Base-by-base conservation (phyloP, 2,888 invertebrate species). In the Rhorus exstirpatorius region DNA sequence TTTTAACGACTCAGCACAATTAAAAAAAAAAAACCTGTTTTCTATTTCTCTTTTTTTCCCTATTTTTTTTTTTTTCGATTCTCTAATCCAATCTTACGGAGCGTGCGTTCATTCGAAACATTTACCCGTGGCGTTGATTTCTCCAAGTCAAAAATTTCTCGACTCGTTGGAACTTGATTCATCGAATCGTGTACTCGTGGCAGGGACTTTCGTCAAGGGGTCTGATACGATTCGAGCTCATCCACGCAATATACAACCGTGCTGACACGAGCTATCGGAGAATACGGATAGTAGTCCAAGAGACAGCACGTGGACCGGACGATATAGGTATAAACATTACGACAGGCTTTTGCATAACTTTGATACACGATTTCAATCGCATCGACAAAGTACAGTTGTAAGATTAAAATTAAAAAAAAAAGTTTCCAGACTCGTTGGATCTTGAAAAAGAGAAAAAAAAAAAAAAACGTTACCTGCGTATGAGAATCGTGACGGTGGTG, bases 401-500 rank as follows among this genome's bases (percentile, higher is more conserved):
- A 44, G 31, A 35, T n/a, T 17, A 49, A n/a, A 67, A 35, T 7
- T 31, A 49, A 12, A 6, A 21, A 41, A 41, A 26, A 46, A 14
- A 2, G 14, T 44, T 3, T 49, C 8, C 4, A 3, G 46, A 49
- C 17, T 49, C 38, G 38, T 8, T 10, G 38, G 4, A 8, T 8
- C 10, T 10, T 8, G 6, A n/a, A n/a, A n/a, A n/a, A n/a, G n/a
- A n/a, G n/a, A n/a, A n/a, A 44, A 12, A 6, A 21, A 41, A 41
- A 14, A 46, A 12, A 2, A n/a, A 21, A 78, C 79, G 94, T 94
- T 94, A 98, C 98, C 98, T 97, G 93, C 97, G 94, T 70, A 98
- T 96, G 86, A 98, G 94, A 80, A 98, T 97, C 80, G 98, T 96
- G 85, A 98, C 96, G 3, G 98, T 97, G 1, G 98, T 97, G 86